Base-by-base conservation (phyloP, 2,113 vertebrate species). In the Macquaria ambigua region DNA sequence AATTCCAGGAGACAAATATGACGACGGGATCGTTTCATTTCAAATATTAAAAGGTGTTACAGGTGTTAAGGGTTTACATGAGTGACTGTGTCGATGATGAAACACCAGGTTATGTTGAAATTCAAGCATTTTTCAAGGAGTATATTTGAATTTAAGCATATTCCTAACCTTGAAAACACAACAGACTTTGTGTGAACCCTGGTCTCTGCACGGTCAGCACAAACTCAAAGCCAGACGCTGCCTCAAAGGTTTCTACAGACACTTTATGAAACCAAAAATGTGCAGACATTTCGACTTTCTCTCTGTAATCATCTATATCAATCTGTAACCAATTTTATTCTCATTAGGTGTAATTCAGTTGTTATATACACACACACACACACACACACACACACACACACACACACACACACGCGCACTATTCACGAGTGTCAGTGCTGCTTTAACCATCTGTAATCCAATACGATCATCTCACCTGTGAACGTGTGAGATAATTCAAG, bases 361-460 rank as follows among this genome's bases (percentile, higher is more conserved):
- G 58, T 75, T 62, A 39, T 73, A 79, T 25, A 72, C 21, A 39
- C 15, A 59, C 34, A 34, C 34, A 34, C 34, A 34, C 34, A 31
- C 28, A 46, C 34, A 67, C 66, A 71, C 6, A 64, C 39, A n/a
- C n/a, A n/a, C n/a, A n/a, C n/a, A n/a, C 39, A 72, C 21, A 39
- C 15, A 59, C 34, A 34, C 34, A 34, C 34, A 34, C 34, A 31
- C 28, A 46, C 34, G 67, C 66, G 71, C 6, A 64, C 39, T 46
- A 37, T 55, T 78, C 71, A 72, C 39, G 74, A 39, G 48, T 68
- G 68, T 66, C 64, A 77, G 39, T 69, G 71, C 56, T 67, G 56
- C 25, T 63, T 63, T 52, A 41, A 76, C 61, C n/a, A 58, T 82
- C 25, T 53, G 53, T 78, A 68, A 86, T 74, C 74, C 69, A 62